These are phyloP conservation scores for Hemistola chrysoprasaria DNA, from an alignment of 2,888 invertebrate genomes.

Conservation along the genomic window DNA sequence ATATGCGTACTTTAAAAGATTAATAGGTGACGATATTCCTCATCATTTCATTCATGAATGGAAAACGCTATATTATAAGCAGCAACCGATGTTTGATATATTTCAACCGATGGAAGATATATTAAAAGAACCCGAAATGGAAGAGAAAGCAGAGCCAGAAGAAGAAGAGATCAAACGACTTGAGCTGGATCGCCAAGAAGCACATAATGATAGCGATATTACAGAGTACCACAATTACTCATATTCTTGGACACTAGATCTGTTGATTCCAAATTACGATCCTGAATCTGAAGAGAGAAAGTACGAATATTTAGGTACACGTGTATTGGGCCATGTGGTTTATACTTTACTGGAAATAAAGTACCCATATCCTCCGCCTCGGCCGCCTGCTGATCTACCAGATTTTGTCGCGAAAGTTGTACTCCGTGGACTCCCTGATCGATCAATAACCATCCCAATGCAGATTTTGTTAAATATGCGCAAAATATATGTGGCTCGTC, in stretches of 20 bases:
- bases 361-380: constrained; percentile 63
- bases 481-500: constrained; percentile 65
- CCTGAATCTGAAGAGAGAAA: constrained; percentile 66
- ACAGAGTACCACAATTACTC: constrained; percentile 77
- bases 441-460: constrained; percentile 59
- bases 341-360: constrained; percentile 76
- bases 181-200: constrained; percentile 78
- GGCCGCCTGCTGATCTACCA: constrained; percentile 59
- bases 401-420: constrained; percentile 59
- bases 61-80: constrained; percentile 79
- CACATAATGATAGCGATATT: constrained; percentile 79
- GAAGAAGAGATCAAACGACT: constrained; percentile 67
- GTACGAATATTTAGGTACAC: constrained; percentile 64
- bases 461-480: constrained; percentile 60
- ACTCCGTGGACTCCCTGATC: constrained; percentile 68
- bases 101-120: constrained; percentile 64
- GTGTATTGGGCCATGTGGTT: constrained; percentile 76
- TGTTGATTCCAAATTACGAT: constrained; percentile 65
- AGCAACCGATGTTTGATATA: constrained; percentile 79
- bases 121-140: constrained; percentile 49
- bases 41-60: constrained; percentile 77
- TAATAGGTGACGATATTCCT: constrained; percentile 68
- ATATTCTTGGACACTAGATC: constrained; percentile 78
- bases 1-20: constrained; percentile 70
- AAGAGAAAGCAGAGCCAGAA: constrained; percentile 48